These are phyloP conservation scores for Myotis vivesi DNA, from an alignment of 2,797 vertebrate species.

Conservation along the genomic window DNA sequence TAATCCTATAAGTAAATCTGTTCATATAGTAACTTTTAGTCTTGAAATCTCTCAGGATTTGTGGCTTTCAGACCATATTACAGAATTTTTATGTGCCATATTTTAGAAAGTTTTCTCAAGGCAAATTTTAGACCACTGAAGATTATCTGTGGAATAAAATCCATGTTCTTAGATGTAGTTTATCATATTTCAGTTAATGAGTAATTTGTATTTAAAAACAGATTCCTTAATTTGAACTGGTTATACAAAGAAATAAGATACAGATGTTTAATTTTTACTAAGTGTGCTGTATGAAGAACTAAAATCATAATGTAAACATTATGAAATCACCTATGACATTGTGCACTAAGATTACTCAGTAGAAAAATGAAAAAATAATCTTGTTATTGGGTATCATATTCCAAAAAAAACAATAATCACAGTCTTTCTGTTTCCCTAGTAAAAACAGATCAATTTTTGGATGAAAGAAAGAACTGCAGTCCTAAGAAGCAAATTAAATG, in stretches of 20 bases:
- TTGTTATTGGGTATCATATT: neutral
- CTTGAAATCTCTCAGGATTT: neutral
- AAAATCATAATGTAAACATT: slow-evolving; percentile 15
- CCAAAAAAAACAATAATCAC: neutral
- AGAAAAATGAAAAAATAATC: slow-evolving; percentile 34
- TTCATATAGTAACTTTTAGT: neutral
- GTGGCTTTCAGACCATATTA: neutral
- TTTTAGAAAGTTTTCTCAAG: slow-evolving; percentile 10
- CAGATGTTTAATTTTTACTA: slow-evolving; percentile 13
- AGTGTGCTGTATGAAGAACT: neutral
- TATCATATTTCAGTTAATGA: neutral
- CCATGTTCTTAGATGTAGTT: neutral
- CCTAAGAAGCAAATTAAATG: slow-evolving; percentile 61
- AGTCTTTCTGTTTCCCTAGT: slow-evolving; percentile 58
- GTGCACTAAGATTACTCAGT: neutral
- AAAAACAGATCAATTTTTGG: slow-evolving; percentile 66
- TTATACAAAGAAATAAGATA: neutral
- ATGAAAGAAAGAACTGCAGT: slow-evolving; percentile 50
- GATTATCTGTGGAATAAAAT: neutral
- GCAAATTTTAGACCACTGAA: slow-evolving; percentile 22
- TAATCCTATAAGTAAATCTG: neutral
- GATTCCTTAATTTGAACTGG: slow-evolving; percentile 20
- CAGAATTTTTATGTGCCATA: neutral
- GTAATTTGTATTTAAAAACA: slow-evolving; percentile 21
- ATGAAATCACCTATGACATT: slow-evolving; percentile 14